Evolutionary conservation across 2,113 vertebrate genomes (phyloP).

Genomic region (Cnemophilus loriae): DNA sequence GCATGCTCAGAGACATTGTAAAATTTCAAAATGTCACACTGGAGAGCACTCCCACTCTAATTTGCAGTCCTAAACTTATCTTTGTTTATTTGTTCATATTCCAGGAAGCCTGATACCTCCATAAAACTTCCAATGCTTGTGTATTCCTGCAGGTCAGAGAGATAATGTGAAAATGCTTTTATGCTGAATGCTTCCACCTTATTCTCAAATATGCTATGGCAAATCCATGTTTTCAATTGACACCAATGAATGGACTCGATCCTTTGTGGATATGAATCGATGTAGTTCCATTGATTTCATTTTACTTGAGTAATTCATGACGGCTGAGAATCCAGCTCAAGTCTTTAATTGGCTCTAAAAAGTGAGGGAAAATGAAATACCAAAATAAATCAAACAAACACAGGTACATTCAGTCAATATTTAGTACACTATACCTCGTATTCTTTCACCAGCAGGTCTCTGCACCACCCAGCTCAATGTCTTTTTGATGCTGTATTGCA

Average conservation of each 20-base stretch:
- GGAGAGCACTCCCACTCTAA: neutral
- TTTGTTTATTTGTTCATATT: neutral
- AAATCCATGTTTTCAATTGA: neutral
- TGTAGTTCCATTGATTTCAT: conserved; percentile 14
- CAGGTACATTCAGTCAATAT: neutral
- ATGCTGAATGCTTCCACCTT: neutral
- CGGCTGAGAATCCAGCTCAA: neutral
- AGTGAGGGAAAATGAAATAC: neutral
- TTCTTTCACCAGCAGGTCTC: neutral
- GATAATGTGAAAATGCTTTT: neutral
- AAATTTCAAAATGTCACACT: neutral
- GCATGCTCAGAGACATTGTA: neutral
- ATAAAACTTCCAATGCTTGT: neutral
- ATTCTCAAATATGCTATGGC: neutral
- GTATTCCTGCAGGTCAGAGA: neutral
- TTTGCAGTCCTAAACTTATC: neutral
- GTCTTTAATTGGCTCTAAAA: conserved; percentile 14
- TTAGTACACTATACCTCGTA: neutral
- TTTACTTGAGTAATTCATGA: neutral
- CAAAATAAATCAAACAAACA: conserved; percentile 14
- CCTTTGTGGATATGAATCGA: neutral
- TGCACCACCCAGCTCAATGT: neutral
- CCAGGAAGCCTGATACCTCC: neutral
- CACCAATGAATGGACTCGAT: neutral
- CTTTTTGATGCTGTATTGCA: neutral